Base-by-base conservation (phyloP, 1,140 invertebrate genomes). In the Vanessa tameamea region DNA sequence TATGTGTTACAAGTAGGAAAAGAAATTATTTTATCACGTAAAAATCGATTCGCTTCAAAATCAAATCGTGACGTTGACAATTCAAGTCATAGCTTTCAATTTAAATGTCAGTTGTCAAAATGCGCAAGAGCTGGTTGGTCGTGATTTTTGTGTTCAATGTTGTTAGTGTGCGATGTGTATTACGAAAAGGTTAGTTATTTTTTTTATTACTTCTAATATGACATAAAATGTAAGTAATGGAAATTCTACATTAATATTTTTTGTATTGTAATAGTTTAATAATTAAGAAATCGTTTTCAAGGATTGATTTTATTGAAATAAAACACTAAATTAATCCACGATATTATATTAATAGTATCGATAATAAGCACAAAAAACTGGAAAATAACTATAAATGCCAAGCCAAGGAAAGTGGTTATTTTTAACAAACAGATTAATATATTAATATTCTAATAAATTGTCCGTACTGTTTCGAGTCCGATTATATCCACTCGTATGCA, bases 181-280 rank as follows among this genome's bases (percentile, higher is more conserved):
- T 82, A 68, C 78, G 78, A 71, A 81, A 80, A 77, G 83, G 83
- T 85, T 64, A 71, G 78, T 74, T 13, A 7, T 63, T 43, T 55
- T 72, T 47, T 26, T 72, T n/a, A n/a, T 53, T 23, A 8, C 1
- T n/a, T n/a, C 6, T 9, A 43, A 0, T 43, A 43, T 43, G 7
- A 43, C 37, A 37, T 7, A 11, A 43, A 43, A 43, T 43, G 37
- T 43, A 43, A 43, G 37, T 9, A 43, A 43, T 11, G 9, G 7
- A 43, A 43, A 31, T 31, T 31, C 3, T 31, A 3, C 6, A 31
- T 11, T 43, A 43, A 43, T 43, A 43, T 9, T 43, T 43, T 43
- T 31, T 31, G 26, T 6, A 31, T 31, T 43, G 9, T 11, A 9
- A 43, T 43, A 11, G 37, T 43, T 43, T 11, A 43, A 43, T 43